phyloP scores from a whole-genome alignment of 2,888 invertebrate genomes.

The Camptogramma bilineatum region DNA sequence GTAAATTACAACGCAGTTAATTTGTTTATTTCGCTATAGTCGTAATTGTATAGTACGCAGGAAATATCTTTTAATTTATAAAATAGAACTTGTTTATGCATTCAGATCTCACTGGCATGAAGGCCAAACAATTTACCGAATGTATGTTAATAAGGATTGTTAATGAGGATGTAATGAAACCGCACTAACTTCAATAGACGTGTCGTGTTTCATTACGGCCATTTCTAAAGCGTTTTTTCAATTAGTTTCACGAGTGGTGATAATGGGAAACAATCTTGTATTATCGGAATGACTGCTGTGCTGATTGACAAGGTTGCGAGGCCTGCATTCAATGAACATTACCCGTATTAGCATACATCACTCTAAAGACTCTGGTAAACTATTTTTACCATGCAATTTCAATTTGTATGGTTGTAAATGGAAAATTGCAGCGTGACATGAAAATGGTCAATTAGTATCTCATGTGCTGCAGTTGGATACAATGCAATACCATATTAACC shows the following conservation, averaged over 20 bases:
- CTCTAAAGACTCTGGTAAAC: constrained; percentile 12
- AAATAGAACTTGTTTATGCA: constrained; percentile 35
- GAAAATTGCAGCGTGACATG: constrained; percentile 17
- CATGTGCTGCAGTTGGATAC: background rate
- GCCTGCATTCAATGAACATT: constrained; percentile 4
- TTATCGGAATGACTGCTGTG: constrained; percentile 15
- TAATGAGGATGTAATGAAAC: constrained; percentile 75
- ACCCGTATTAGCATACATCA: constrained; percentile 16
- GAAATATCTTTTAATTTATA: constrained; percentile 23
- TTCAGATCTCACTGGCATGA: constrained; percentile 53
- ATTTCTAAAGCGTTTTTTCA: constrained; percentile 33
- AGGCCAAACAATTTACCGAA: constrained; percentile 66
- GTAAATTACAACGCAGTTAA: constrained; percentile 7
- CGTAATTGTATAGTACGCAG: constrained; percentile 23
- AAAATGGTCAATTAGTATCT: constrained; percentile 13
- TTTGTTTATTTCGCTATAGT: constrained; percentile 19
- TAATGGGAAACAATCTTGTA: constrained; percentile 28
- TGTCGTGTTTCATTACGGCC: constrained; percentile 48
- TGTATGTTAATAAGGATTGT: constrained; percentile 67
- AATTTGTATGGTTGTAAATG: constrained; percentile 6
- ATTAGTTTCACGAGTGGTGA: constrained; percentile 33
- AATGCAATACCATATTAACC: background rate
- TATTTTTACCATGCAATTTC: constrained; percentile 13
- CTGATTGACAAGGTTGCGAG: constrained; percentile 15
- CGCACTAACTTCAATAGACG: constrained; percentile 51